Base-by-base conservation (phyloP, 1,140 invertebrate genomes). In the Ips typographus region DNA sequence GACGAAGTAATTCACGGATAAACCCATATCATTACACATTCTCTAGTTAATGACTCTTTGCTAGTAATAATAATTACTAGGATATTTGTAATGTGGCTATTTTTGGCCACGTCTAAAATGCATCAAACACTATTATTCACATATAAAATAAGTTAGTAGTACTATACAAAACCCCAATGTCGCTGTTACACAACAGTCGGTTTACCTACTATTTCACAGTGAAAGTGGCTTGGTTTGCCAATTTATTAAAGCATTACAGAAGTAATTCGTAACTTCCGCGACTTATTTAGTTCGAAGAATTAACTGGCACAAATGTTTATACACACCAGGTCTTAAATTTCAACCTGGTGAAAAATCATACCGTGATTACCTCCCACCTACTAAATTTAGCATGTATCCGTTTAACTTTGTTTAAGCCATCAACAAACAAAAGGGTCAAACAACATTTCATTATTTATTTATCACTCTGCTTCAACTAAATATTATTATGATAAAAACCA, bases 181-280 rank as follows among this genome's bases (percentile, higher is more conserved):
- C 22, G 22, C 3, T 49, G 22, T 49, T 49, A 49, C 22, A 22
- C 1, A 49, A 49, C 22, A 3, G 6, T 49, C 44, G 44, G 44
- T 49, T 6, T 49, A 2, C 3, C 44, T 49, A 22, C 22, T 22
- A 22, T 22, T 22, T 22, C 22, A 22, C 22, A 49, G 44, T 49
- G 44, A 49, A 49, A 49, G 44, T 49, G 22, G 6, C 44, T 49
- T 22, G 44, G 44, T 49, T 49, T 49, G 44, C 44, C 44, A 49
- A 49, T 49, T 49, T 49, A 49, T 49, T 49, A 22, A 22, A 22
- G 44, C 44, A 8, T 49, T 22, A 49, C 44, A 49, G 22, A 49
- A 49, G 2, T 2, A 49, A 49, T 8, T 49, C 22, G 44, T 8
- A 6, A 49, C 44, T 49, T 49, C 44, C 44, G 44, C 22, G 22